These are phyloP conservation scores for Caradrina clavipalpis DNA, from an alignment of 2,888 invertebrate genomes.

Conservation along the genomic window DNA sequence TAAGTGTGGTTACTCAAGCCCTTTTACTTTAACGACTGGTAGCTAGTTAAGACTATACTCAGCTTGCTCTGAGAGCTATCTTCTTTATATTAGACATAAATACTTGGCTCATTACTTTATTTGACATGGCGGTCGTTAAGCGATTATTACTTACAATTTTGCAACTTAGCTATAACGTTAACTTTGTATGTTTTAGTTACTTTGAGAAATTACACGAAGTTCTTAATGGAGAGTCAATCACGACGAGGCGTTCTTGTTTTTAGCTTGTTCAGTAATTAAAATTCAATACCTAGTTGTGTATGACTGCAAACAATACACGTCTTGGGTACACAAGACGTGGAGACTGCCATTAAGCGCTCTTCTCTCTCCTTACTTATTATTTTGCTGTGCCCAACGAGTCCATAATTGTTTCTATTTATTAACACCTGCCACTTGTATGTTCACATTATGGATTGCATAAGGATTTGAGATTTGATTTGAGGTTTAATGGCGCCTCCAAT, in stretches of 20 bases:
- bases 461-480: too few relatives aligned
- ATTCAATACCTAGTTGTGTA: too few relatives aligned
- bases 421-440: too few relatives aligned
- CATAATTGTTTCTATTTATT: too few relatives aligned
- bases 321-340: too few relatives aligned
- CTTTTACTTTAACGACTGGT: slow-evolving; percentile 33
- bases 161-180: slow-evolving; percentile 13
- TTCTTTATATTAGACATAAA: slow-evolving; percentile 27
- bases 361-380: too few relatives aligned
- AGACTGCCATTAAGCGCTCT: too few relatives aligned
- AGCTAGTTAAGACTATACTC: slow-evolving; percentile 24
- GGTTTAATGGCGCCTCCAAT: slow-evolving; percentile 59
- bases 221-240: slow-evolving; percentile 22
- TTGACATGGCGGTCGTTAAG: slow-evolving; percentile 11
- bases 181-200: slow-evolving; percentile 38
- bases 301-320: too few relatives aligned
- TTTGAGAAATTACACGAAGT: slow-evolving; percentile 17
- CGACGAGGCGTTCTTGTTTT: not conserved
- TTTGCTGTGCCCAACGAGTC: too few relatives aligned
- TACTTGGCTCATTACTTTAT: slow-evolving; percentile 36
- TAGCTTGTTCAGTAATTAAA: not conserved
- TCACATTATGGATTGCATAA: too few relatives aligned
- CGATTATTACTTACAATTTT: slow-evolving; percentile 26
- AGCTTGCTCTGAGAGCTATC: slow-evolving; percentile 13
- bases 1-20: slow-evolving; percentile 28